Evolutionary conservation across 2,888 invertebrate species (phyloP).

Genomic region (Agriopis marginaria): DNA sequence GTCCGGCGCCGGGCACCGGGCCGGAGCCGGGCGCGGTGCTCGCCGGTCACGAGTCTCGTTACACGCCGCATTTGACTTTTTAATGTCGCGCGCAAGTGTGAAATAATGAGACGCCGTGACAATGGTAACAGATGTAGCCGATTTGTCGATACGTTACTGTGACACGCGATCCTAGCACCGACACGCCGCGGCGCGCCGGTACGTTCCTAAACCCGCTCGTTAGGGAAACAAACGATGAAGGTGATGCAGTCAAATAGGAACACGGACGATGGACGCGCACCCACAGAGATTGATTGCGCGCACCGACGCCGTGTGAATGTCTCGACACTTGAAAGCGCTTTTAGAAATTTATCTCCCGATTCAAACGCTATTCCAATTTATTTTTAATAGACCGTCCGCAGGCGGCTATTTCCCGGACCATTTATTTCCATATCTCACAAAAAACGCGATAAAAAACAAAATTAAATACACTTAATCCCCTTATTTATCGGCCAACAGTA

Average conservation of each 20-base stretch:
- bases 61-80: slow-evolving; percentile 51
- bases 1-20: slow-evolving; percentile 4
- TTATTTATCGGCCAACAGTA: slow-evolving; percentile 61
- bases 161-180: slow-evolving; percentile 46
- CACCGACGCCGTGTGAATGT: slow-evolving; percentile 41
- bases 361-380: slow-evolving; percentile 47
- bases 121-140: slow-evolving; percentile 49
- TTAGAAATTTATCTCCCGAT: slow-evolving; percentile 39
- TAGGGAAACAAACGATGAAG: slow-evolving; percentile 43
- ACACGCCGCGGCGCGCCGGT: background rate
- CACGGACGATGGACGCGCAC: slow-evolving; percentile 40
- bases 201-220: slow-evolving; percentile 38
- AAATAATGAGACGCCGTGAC: slow-evolving; percentile 59
- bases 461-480: slow-evolving; percentile 52
- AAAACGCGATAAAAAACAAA: slow-evolving; percentile 45
- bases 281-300: slow-evolving; percentile 37
- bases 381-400: slow-evolving; percentile 39
- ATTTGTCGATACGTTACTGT: slow-evolving; percentile 47
- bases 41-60: slow-evolving; percentile 53
- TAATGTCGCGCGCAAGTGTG: slow-evolving; percentile 47
- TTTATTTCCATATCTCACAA: slow-evolving; percentile 46
- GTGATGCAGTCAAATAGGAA: slow-evolving; percentile 38
- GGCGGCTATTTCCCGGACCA: slow-evolving; percentile 31
- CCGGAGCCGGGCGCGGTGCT: slow-evolving; percentile 13
- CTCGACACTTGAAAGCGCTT: slow-evolving; percentile 37